These are phyloP conservation scores for Colletes collaris DNA, from an alignment of 2,888 invertebrate species.

Conservation along the genomic window DNA sequence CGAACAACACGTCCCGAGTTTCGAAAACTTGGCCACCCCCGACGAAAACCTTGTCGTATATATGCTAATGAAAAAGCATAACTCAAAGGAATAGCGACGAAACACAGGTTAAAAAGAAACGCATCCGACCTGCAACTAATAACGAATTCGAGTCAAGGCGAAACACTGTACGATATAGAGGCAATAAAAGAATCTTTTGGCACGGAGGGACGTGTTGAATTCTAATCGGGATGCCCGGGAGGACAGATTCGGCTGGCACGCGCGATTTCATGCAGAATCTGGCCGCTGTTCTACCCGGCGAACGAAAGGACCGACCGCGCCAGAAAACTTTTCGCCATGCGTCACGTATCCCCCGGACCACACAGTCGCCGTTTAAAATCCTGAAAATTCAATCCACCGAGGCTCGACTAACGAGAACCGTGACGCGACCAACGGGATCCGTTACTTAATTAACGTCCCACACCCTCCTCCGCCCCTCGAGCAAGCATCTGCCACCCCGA, in stretches of 20 bases:
- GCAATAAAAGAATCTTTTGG: slow-evolving; percentile 47
- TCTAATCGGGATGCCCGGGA: slow-evolving; percentile 6
- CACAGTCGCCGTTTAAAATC: slow-evolving; percentile 17
- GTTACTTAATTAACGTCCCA: neutral
- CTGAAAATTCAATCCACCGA: slow-evolving; percentile 8
- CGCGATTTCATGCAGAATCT: slow-evolving; percentile 11
- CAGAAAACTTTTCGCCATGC: slow-evolving; percentile 28
- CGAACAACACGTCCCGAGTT: neutral
- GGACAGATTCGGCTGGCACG: slow-evolving; percentile 44
- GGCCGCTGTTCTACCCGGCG: neutral
- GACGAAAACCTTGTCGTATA: neutral
- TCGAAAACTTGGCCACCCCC: slow-evolving; percentile 24
- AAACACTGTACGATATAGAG: neutral
- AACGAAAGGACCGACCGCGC: neutral
- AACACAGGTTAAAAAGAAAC: neutral
- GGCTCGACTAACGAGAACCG: neutral
- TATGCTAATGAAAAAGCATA: neutral
- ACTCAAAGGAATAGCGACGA: slow-evolving; percentile 6
- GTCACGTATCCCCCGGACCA: neutral
- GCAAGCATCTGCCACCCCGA: no score
- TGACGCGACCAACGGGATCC: neutral
- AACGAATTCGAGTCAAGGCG: slow-evolving; percentile 18
- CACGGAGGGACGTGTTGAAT: slow-evolving; percentile 20
- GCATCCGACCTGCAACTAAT: slow-evolving; percentile 4
- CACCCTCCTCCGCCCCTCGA: no score